Conservation (phyloP, 2,797 vertebrate genomes). For the Picus viridis region DNA sequence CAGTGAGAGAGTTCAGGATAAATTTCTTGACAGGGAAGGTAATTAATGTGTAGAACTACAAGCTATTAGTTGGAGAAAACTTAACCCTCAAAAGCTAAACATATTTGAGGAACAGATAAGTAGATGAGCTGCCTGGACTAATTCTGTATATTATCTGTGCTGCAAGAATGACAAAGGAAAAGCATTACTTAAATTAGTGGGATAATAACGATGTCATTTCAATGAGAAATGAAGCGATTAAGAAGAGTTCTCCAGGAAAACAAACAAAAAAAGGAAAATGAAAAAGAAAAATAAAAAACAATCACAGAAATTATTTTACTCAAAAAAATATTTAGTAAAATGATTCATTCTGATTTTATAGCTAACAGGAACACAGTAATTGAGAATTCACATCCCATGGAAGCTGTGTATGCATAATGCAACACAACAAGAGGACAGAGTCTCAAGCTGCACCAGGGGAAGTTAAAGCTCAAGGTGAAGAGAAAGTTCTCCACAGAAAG, state of each 20-base stretch:
- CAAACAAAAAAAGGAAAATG: too few relatives aligned
- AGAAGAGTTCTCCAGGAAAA: not conserved
- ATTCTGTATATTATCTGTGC: not conserved
- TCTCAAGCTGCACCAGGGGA: too few relatives aligned
- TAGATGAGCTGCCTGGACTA: not conserved
- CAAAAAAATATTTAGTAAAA: not conserved
- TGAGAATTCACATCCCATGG: not conserved
- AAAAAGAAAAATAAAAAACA: too few relatives aligned
- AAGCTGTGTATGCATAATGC: not conserved
- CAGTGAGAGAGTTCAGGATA: constrained; percentile 33
- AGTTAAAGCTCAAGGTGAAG: too few relatives aligned
- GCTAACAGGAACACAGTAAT: not conserved
- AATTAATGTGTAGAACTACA: constrained; percentile 38
- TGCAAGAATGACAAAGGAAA: constrained; percentile 1
- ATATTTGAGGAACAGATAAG: not conserved
- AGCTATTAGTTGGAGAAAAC: constrained; percentile 20
- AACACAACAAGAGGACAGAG: too few relatives aligned
- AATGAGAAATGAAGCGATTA: not conserved
- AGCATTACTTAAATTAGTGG: not conserved
- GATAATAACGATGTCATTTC: not conserved
- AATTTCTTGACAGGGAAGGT: constrained; percentile 30
- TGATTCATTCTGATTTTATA: not conserved
- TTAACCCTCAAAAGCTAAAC: not conserved
- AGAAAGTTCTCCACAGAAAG: too few relatives aligned
- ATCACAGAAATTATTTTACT: not conserved